Conservation (phyloP, 2,113 vertebrate species). For the Corydoras sp. region DNA sequence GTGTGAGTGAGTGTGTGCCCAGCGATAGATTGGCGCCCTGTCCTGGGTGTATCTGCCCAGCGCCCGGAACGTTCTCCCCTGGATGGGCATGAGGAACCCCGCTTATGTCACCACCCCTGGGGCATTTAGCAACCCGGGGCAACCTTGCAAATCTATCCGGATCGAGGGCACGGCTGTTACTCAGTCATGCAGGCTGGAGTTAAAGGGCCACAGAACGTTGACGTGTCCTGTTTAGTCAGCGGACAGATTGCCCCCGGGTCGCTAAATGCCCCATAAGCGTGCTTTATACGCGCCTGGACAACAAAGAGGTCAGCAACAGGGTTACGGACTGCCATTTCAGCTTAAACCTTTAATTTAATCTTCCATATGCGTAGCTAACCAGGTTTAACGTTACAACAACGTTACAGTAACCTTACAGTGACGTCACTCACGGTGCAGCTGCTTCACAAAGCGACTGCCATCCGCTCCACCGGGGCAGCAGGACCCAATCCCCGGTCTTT, state of each 20-base stretch:
- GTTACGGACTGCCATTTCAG: background rate
- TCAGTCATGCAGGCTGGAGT: background rate
- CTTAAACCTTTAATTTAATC: background rate
- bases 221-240: slow-evolving; percentile 25
- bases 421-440: slow-evolving; percentile 8
- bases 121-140: no score
- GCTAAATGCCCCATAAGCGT: background rate
- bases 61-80: no score
- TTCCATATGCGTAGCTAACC: background rate
- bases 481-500: background rate
- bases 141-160: no score
- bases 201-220: slow-evolving; percentile 31
- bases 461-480: no score
- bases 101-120: no score
- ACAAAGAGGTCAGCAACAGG: background rate
- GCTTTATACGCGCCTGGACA: background rate
- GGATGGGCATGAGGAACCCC: no score
- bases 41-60: no score
- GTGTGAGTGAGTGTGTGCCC: no score
- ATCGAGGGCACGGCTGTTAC: background rate
- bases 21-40: no score
- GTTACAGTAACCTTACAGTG: background rate
- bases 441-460: background rate
- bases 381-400: background rate
- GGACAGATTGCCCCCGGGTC: background rate